phyloP scores from a whole-genome alignment of 2,113 vertebrate species.

The Ptilonorhynchus violaceus region DNA sequence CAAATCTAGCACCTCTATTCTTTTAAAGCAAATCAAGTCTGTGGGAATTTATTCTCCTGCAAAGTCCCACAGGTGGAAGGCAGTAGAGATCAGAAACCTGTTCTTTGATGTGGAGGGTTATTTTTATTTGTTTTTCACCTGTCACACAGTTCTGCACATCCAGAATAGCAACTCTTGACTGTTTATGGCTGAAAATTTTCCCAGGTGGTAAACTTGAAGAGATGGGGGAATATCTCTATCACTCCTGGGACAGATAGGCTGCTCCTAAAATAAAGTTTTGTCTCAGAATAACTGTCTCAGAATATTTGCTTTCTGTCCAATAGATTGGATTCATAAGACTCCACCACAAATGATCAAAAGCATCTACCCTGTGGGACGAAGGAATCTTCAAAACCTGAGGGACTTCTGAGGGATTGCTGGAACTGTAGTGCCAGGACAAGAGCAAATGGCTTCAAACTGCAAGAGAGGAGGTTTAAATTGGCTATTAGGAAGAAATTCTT shows the following conservation, averaged over 20 bases:
- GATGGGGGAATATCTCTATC: background rate
- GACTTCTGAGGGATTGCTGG: background rate
- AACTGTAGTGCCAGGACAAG: background rate
- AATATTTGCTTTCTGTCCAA: background rate
- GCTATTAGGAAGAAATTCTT: background rate
- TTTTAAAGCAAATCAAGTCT: background rate
- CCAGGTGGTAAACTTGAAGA: background rate
- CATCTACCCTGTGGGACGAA: background rate
- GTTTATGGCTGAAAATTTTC: background rate
- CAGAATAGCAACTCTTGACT: background rate
- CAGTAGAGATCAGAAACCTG: background rate
- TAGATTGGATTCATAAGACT: background rate
- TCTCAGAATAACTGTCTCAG: background rate
- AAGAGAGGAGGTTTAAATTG: background rate
- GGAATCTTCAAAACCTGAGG: background rate
- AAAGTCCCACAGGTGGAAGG: background rate
- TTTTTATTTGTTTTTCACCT: slow-evolving; percentile 28
- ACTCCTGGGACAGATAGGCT: background rate
- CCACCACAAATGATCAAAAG: background rate
- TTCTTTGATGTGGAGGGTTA: background rate
- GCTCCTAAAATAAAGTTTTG: background rate
- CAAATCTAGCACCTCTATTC: background rate
- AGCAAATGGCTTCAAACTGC: background rate
- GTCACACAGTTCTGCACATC: background rate
- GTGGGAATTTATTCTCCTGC: background rate